These are phyloP conservation scores for Epizoanthus scotinus DNA, from an alignment of 92 coral and sea anemone genomes.

Conservation along the genomic window DNA sequence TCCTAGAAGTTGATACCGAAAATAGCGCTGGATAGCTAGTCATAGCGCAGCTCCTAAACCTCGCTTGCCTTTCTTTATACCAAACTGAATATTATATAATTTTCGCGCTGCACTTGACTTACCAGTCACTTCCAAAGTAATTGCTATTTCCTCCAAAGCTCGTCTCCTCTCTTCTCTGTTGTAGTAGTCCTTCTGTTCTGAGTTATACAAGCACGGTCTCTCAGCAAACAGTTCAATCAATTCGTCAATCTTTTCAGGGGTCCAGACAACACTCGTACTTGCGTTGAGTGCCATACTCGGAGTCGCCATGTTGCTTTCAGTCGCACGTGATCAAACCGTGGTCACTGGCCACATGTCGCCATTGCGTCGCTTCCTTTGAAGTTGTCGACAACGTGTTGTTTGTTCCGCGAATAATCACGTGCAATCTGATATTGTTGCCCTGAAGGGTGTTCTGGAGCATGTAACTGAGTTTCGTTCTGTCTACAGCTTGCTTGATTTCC, in stretches of 20 bases:
- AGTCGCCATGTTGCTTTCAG: conserved; percentile 46
- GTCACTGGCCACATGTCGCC: conserved; percentile 31
- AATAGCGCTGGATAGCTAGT: no score
- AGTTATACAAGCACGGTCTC: conserved; percentile 33
- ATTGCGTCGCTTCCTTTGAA: conserved; percentile 31
- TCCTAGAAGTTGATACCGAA: no score
- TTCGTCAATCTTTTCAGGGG: conserved; percentile 36
- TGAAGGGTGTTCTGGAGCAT: no score
- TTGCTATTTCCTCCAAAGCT: conserved; percentile 38
- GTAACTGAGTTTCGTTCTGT: no score
- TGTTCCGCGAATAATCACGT: conserved; percentile 1
- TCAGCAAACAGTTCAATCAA: conserved; percentile 36
- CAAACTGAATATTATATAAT: no score
- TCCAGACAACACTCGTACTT: conserved; percentile 28
- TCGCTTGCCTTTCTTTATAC: no score
- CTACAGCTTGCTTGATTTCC: no score
- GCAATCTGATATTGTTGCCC: conserved; percentile 4
- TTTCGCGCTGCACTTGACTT: no score
- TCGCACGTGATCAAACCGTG: conserved; percentile 10
- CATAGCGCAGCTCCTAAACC: no score
- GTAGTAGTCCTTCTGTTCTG: conserved; percentile 15
- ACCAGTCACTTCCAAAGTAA: conserved; percentile 24
- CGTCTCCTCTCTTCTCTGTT: conserved; percentile 29
- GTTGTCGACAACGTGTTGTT: conserved; percentile 13
- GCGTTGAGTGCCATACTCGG: conserved; percentile 35